Evolutionary conservation across 2,888 invertebrate genomes (phyloP).

Genomic region (Scaeva pyrastri): DNA sequence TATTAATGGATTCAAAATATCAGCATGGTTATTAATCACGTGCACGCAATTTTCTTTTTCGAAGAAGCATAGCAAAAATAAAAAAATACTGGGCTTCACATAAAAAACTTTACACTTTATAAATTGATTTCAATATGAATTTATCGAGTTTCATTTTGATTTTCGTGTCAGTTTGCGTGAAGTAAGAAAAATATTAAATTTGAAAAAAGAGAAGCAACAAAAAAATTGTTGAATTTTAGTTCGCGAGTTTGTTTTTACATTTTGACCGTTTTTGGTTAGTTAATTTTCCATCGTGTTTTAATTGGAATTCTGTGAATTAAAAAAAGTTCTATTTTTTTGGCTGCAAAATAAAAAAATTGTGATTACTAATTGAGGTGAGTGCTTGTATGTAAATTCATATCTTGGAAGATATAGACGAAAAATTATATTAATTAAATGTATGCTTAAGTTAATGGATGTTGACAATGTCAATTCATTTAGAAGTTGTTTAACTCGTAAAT

Average conservation of each 20-base stretch:
- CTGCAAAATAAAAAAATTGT: conserved; percentile 23
- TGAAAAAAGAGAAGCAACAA: conserved; percentile 38
- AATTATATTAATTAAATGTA: conserved; percentile 30
- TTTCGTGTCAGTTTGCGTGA: conserved; percentile 36
- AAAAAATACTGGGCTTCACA: conserved; percentile 17
- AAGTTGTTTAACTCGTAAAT: conserved; percentile 40
- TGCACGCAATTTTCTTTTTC: conserved; percentile 63
- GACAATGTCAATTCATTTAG: conserved; percentile 63
- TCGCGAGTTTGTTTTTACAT: conserved; percentile 28
- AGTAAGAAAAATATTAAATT: conserved; percentile 29
- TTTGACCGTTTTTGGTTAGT: background rate
- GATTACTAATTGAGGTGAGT: conserved; percentile 66
- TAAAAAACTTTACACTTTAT: conserved; percentile 37
- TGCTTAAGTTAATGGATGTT: conserved; percentile 65
- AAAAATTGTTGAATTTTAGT: conserved; percentile 31
- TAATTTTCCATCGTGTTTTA: conserved; percentile 23
- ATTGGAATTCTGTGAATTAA: conserved; percentile 52
- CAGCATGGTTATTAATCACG: conserved; percentile 70
- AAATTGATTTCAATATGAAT: conserved; percentile 49
- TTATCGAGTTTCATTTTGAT: conserved; percentile 18
- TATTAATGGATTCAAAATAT: conserved; percentile 74
- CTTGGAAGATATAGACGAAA: background rate
- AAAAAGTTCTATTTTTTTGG: background rate
- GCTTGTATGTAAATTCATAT: background rate
- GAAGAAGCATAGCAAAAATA: conserved; percentile 61